A percentile compares a stretch with the other conserved stretches of the same genome.
phyloP scores from a whole-genome alignment of 1,140 invertebrate genomes.

The Acromyrmex charruanus region DNA sequence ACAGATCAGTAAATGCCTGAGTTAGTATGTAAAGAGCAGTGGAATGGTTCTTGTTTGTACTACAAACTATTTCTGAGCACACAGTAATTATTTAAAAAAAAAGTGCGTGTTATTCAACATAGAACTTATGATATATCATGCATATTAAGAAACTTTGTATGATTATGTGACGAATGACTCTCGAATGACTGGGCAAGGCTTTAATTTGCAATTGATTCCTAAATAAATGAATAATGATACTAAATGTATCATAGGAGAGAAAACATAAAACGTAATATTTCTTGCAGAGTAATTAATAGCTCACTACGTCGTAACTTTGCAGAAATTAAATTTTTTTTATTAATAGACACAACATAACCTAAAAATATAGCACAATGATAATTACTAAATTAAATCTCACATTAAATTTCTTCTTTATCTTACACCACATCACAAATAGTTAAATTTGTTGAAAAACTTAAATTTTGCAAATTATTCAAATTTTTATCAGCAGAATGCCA shows the following conservation, averaged over 20 bases:
- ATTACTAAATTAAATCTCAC: background rate
- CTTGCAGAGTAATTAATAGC: background rate
- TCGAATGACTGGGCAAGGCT: no score
- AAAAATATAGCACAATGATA: background rate
- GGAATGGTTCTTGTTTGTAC: background rate
- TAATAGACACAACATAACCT: background rate
- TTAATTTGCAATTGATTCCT: background rate
- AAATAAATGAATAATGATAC: background rate
- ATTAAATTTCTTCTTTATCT: background rate
- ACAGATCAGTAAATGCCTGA: background rate
- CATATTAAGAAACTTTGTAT: background rate
- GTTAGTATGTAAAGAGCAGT: background rate
- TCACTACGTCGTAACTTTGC: background rate
- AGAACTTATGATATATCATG: background rate
- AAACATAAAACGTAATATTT: background rate
- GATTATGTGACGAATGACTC: background rate
- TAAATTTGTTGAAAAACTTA: background rate
- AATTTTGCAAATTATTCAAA: background rate
- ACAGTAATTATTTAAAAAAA: slow-evolving; percentile 1
- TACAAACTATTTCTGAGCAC: background rate
- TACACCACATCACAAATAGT: background rate
- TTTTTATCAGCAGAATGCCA: background rate
- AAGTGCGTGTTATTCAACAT: background rate
- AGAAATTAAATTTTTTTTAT: background rate
- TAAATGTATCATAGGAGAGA: background rate